Evolutionary conservation across 37 sponge, comb jelly and placozoan species (phyloP), one percentile per base, ranked within the genome.

Genomic region (Bolinopsis microptera): DNA sequence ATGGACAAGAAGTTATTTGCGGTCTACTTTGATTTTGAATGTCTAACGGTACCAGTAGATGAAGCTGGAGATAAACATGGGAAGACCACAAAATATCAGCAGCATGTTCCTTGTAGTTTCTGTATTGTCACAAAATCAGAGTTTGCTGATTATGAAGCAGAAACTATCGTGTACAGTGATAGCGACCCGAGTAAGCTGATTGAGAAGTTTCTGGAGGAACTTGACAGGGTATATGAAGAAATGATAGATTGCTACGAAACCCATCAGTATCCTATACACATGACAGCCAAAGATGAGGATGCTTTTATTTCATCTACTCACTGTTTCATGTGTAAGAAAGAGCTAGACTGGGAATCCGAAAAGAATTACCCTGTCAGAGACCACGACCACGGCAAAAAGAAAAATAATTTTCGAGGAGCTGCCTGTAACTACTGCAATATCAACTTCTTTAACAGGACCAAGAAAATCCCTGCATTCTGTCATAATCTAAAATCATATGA

Each of bases 401-500:
- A 3, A 32, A 3, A 80, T 38, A 80, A 80, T 31, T 80, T 27
- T 38, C 35, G 83, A 31, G 83, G 83, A 35, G 83, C 83, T 27
- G 83, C 83, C 27, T 80, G 83, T 35, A 80, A 80, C 83, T 35
- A 27, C 13, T 80, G 83, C 83, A 80, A 80, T 33, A 32, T 80
- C 8, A 80, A 80, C 83, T 80, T 80, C 38, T 80, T 80, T 38
- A 80, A 80, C 36, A 32, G 83, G 83, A 80, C 83, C 5, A 80
- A 33, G 83, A 80, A 80, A 80, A 38, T 80, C 38, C 83, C 83
- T 27, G 83, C 83, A 80, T 36, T 80, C 27, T 32, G 38, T 23
- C 83, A 80, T 38, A 80, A 80, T 80, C 36, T 80, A 35, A 80
- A 80, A 38, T 32, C 38, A 21, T 80, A 80, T 35, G 83, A 80